Base-by-base conservation (phyloP, 2,113 vertebrate species). In the Elaphurus davidianus region DNA sequence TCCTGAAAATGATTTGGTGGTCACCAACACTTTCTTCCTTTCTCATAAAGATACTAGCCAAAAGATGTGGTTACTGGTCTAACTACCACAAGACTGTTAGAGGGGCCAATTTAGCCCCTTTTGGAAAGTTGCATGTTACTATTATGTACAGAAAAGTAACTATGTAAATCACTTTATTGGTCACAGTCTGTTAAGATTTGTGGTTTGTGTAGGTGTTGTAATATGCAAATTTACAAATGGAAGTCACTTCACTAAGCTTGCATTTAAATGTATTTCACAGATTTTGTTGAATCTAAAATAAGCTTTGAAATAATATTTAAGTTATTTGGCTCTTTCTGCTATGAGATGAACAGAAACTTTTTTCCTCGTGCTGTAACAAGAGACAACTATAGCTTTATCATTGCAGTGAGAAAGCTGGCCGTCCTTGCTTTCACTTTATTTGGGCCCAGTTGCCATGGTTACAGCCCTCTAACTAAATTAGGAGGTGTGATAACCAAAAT, bases 261-360 rank as follows among this genome's bases (percentile, higher is more conserved):
- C 45, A 74, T 40, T 45, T 92, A 92, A 97, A 64, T 92, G 2
- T 76, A 74, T 94, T 91, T 90, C 85, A 86, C 62, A 45, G 57
- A 95, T 94, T 96, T 94, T 96, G 15, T 55, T 57, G 40, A 85
- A 90, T 85, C 90, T 83, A 84, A 93, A 93, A 11, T 95, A 95
- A 60, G 55, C 27, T 67, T 71, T 57, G 14, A 95, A 92, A 71
- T 96, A 57, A 91, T 55, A 54, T 57, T 95, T 79, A 59, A 81
- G 23, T 94, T 94, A 52, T 50, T 93, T 96, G 40, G 28, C 86
- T 97, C 3, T 90, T 92, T 14, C 33, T 82, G 25, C 33, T 28
- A n/a, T 60, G 45, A 94, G 40, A 87, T 76, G 17, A 94, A 94
- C 23, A 76, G 30, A 59, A 27, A 8, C 52, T 74, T 83, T 85